Conservation (phyloP, 1,140 invertebrate species). For the Sycobia sp. region DNA sequence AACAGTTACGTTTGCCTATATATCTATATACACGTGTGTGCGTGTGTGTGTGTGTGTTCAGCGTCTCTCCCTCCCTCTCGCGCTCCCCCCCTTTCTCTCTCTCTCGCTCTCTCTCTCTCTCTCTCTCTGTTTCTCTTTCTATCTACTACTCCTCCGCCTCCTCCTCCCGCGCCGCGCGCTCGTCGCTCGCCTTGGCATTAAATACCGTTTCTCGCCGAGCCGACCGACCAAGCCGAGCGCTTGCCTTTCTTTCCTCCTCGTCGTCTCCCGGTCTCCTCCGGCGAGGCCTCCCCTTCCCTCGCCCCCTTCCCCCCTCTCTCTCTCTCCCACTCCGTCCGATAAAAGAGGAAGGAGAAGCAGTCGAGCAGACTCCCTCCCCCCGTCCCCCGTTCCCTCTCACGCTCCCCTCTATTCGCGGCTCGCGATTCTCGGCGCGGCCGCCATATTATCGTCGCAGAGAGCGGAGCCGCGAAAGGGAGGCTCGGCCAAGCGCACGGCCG, state of each 20-base stretch:
- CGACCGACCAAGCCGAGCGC: too few relatives aligned
- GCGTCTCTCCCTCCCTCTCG: constrained; percentile 27
- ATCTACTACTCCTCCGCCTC: too few relatives aligned
- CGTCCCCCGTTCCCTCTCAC: not conserved
- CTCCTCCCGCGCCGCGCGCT: too few relatives aligned
- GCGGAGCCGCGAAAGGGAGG: constrained; percentile 1
- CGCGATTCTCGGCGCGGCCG: too few relatives aligned
- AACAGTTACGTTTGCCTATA: constrained; percentile 54
- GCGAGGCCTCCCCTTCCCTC: constrained; percentile 13
- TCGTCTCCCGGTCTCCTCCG: not conserved
- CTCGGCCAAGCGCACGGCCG: not conserved
- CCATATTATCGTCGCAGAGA: not conserved
- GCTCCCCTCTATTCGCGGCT: not conserved
- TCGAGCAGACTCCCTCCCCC: not conserved
- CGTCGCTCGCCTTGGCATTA: too few relatives aligned
- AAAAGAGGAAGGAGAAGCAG: too few relatives aligned
- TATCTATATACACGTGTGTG: too few relatives aligned
- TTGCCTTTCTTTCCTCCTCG: not conserved
- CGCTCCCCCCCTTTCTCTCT: too few relatives aligned
- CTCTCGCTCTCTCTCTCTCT: too few relatives aligned
- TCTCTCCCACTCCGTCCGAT: not conserved
- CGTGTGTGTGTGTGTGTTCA: too few relatives aligned
- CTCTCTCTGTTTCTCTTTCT: too few relatives aligned
- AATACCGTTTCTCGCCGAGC: too few relatives aligned
- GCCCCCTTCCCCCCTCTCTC: constrained; percentile 13